These are phyloP conservation scores for Hippopotamus amphibius DNA, from an alignment of 2,113 vertebrate genomes.

Conservation along the genomic window DNA sequence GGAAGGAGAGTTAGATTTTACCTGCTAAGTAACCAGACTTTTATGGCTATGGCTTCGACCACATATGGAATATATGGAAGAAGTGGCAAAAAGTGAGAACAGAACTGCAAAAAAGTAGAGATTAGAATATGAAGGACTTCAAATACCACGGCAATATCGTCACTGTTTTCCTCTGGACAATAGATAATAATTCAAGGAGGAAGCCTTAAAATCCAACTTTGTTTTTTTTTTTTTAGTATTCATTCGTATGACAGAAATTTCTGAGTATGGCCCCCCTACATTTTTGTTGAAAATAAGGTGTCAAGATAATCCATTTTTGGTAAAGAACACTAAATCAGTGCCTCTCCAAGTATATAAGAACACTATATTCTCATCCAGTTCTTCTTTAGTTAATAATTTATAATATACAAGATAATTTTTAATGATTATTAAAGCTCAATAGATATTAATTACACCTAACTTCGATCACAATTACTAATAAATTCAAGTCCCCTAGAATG, in stretches of 20 bases:
- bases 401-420: constrained; percentile 30
- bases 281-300: constrained; percentile 24
- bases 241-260: neutral
- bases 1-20: neutral
- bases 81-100: neutral
- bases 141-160: neutral
- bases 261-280: neutral
- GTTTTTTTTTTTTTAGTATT: neutral
- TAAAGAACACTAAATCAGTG: constrained; percentile 43
- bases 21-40: neutral
- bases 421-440: constrained; percentile 31
- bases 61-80: neutral
- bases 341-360: neutral
- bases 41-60: neutral
- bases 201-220: neutral
- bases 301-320: neutral
- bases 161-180: neutral
- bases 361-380: neutral
- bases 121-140: neutral
- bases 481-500: constrained; percentile 5
- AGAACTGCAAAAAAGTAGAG: neutral
- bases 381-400: constrained; percentile 49
- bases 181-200: neutral
- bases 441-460: constrained; percentile 40
- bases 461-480: constrained; percentile 52